Base-by-base conservation (phyloP, 2,888 invertebrate species). In the Tinea trinotella region DNA sequence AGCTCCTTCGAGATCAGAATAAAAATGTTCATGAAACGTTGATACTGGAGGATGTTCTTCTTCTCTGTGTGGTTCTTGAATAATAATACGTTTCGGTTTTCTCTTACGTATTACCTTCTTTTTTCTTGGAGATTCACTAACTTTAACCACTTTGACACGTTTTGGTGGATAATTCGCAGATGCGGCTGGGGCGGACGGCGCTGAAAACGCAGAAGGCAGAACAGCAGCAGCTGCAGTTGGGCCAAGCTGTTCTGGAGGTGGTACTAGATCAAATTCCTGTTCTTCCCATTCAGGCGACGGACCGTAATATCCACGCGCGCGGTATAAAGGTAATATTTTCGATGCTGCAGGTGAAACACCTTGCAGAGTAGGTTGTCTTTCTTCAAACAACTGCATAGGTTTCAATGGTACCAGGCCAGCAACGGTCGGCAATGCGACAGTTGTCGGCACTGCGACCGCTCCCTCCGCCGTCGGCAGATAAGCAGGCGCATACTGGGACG, bases 221-320 rank as follows among this genome's bases (percentile, higher is more conserved):
- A 18, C 54, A 13, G 54, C 35, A 18, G 35, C 50, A 7, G 55
- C 18, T 55, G 54, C 76, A 76, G 3, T 64, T 57, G 65, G 62
- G 30, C 77, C 77, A 2, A 63, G 58, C 0, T 67, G 63, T 54
- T 80, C 81, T 2, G 68, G 65, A 5, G 73, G 68, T n/a, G 74
- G 66, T 3, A 64, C 65, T 10, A 75, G 56, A 56, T 82, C 82
- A 57, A 75, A 79, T 35, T 83, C 81, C 57, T 74, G 71, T 24
- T 81, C 78, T 6, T 80, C 78, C 62, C 73, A 68, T 3, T 77
- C 76, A 10, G 75, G 76, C 3, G 68, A 66, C 1, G 86, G 83
- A 18, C 86, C 87, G 58, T 87, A 87, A 61, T 81, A 84, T 13
- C 85, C 87, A 17, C 86, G 74, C 20, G 84, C 77, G 56, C 74